These are phyloP conservation scores for Conops quadrifasciatus DNA, from an alignment of 2,888 invertebrate genomes.

Conservation along the genomic window DNA sequence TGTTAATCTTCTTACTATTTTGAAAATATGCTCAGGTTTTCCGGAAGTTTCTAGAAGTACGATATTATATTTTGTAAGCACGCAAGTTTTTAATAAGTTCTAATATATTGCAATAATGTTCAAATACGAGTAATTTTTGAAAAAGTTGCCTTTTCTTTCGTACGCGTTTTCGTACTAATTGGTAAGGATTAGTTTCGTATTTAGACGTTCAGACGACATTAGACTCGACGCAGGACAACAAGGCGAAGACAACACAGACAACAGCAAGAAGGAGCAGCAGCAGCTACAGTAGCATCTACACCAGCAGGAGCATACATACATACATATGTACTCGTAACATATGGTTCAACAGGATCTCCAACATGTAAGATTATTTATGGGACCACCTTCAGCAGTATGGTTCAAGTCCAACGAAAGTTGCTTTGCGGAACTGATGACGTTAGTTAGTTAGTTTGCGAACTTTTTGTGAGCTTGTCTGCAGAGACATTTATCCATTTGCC, in stretches of 20 bases:
- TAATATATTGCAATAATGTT: background rate
- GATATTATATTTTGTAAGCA: too few species aligned
- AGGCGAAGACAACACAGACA: background rate
- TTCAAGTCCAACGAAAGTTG: background rate
- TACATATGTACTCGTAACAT: too few species aligned
- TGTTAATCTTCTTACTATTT: too few species aligned
- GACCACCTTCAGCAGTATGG: too few species aligned
- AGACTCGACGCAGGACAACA: conserved; percentile 27
- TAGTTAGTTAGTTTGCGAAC: conserved; percentile 21
- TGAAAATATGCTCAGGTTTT: too few species aligned
- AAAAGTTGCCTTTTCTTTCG: too few species aligned
- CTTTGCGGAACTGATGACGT: conserved; percentile 5
- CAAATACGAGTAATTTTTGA: background rate
- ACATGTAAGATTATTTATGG: too few species aligned
- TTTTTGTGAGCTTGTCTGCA: conserved; percentile 27
- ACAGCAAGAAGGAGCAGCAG: background rate
- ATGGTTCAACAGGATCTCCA: too few species aligned
- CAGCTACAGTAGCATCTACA: background rate
- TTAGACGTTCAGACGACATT: conserved; percentile 55
- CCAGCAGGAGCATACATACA: background rate
- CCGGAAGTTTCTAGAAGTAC: too few species aligned
- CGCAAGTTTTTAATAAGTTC: too few species aligned
- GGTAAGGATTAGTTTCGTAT: conserved; percentile 63
- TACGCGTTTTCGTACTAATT: conserved; percentile 52
- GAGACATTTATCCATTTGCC: conserved; percentile 12